Base-by-base conservation (phyloP, 64 coral and sea anemone genomes). In the Actinia tenebrosa region DNA sequence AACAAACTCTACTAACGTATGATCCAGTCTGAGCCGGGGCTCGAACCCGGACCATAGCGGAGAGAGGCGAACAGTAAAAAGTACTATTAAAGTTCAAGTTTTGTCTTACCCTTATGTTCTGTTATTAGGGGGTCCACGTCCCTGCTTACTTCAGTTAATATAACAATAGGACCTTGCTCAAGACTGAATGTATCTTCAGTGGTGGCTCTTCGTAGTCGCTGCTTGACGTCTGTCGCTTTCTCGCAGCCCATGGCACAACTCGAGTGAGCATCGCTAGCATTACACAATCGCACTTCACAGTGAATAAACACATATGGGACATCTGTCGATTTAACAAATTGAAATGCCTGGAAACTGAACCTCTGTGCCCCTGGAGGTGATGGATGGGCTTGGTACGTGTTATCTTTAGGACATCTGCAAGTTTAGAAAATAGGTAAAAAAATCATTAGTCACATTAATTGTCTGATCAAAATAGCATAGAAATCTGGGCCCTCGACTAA, bases 291-390 rank as follows among this genome's bases (percentile, higher is more conserved):
- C 16, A 96, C 94, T 53, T 87, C 91, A 71, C 94, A 96, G 50
- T 96, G 94, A 26, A 96, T 84, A 64, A 89, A 96, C 2, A 96
- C 72, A 26, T 87, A 93, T 1, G 94, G 91, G 22, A 84, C 86
- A 52, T 88, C 86, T 10, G 71, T 77, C 54, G 88, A 87, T 44
- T 86, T 87, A 3, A 93, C 37, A 72, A 96, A 96, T 81, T 96
- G 85, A 88, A 96, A 96, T 1, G 91, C 87, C 30, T 80, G 64
- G 71, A 96, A 90, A 81, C 94, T 96, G 64, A 96, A 96, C 10
- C 94, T 88, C 46, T 90, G 84, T 22, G 85, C 82, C 2, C 85
- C 88, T 9, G 85, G 47, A 16, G 94, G 88, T 0, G 79, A 75
- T 2, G 88, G 71, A 44, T 96, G 81, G 13, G 80, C 25, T 16